Base-by-base conservation (phyloP, 1,140 invertebrate genomes). In the Drosophila burlai region DNA sequence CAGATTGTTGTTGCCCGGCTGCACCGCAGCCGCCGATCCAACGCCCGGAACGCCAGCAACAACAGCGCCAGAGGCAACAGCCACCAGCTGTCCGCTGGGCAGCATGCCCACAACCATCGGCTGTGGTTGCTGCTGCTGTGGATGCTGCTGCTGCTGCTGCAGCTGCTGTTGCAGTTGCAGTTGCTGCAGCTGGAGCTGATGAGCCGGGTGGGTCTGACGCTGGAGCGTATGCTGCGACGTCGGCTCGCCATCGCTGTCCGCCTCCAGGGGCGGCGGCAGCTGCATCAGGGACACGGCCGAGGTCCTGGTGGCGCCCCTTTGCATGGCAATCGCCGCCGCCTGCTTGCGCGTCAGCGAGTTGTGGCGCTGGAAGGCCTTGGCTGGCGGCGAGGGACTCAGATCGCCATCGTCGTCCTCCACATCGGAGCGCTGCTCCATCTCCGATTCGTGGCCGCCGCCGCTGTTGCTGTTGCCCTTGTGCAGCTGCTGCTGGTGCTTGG, bases 211-310 rank as follows among this genome's bases (percentile, higher is more conserved):
- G 38, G 21, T 68, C 21, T 66, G 82, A 11, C 78, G 81, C 55
- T 80, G 69, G 11, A 73, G 67, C 38, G 81, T 67, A 7, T 66
- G 81, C 38, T 75, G 76, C 36, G 81, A 50, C 1, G 47, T 36
- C 24, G 67, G 58, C 66, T 96, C 96, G 15, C 95, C 94, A 59
- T 96, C 96, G 62, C 91, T 96, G 54, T 90, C 85, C 55, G 95
- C 95, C 91, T 97, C 97, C 40, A 97, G 94, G 5, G 97, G 97
- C 24, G 97, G 97, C 45, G 97, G 97, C 46, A 97, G 93, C 85
- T 97, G 96, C 9, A 96, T 96, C 36, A 97, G 93, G 24, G 96
- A 96, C 18, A 97, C 96, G 16, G 94, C 93, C 43, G 94, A 92
- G 81, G 94, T 91, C 71, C 94, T 92, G 66, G 94, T 83, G 57